Evolutionary conservation across 2,797 vertebrate species (phyloP).

Genomic region (Macrochelys suwanniensis): DNA sequence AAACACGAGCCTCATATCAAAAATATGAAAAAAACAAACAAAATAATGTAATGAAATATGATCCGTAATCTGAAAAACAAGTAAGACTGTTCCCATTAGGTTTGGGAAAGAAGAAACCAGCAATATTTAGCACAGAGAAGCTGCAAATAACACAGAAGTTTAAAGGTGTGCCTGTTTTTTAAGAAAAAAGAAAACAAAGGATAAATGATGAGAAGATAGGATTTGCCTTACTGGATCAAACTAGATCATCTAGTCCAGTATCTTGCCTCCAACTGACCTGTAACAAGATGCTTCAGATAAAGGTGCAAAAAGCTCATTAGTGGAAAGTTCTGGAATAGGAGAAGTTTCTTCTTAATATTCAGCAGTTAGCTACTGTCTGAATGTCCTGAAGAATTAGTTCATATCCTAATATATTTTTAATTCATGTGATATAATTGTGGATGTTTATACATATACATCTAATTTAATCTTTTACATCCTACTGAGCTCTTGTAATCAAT

Average conservation of each 20-base stretch:
- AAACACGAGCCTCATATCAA: not conserved
- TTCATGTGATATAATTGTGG: not conserved
- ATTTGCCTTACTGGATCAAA: not conserved
- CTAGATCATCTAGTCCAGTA: not conserved
- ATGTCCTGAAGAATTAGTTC: not conserved
- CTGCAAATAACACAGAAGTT: not conserved
- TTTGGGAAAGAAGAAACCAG: not conserved
- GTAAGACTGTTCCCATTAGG: not conserved
- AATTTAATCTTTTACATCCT: not conserved
- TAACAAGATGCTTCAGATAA: not conserved
- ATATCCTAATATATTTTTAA: not conserved
- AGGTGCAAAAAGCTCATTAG: not conserved
- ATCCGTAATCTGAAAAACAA: not conserved
- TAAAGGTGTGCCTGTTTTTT: not conserved
- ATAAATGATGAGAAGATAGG: not conserved
- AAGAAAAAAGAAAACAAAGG: not conserved
- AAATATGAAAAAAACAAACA: not conserved
- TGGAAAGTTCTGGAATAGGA: not conserved
- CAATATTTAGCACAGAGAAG: not conserved
- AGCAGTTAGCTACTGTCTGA: not conserved
- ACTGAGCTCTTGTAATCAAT: not conserved
- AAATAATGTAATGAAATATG: not conserved
- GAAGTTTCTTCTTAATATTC: not conserved
- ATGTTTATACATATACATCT: not conserved
- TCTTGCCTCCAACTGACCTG: not conserved